Percentiles rank a stretch among this genome's conserved stretches.
Evolutionary conservation across 2,888 invertebrate genomes (phyloP).

Genomic region (Napeogenes inachia): DNA sequence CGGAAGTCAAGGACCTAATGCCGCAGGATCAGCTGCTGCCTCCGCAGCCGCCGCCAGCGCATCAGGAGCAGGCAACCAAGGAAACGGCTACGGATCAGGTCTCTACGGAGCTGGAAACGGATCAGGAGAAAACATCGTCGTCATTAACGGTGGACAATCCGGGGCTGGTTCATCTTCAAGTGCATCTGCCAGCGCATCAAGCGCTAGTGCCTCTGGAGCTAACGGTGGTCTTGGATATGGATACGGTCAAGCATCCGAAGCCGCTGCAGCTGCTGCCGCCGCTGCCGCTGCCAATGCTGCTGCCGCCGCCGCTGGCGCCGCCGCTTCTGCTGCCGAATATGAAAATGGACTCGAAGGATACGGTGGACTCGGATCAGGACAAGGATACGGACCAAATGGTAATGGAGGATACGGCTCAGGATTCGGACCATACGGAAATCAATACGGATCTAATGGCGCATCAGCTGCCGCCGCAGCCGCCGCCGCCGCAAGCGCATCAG

Average conservation of each 20-base stretch:
- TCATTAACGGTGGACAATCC: conserved; percentile 5
- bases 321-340: neutral
- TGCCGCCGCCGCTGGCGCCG: neutral
- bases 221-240: neutral
- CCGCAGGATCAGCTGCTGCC: neutral
- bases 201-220: conserved; percentile 8
- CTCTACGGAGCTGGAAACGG: neutral
- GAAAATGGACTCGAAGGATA: no score
- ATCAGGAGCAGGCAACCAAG: conserved; percentile 8
- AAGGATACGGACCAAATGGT: neutral
- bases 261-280: neutral
- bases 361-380: no score
- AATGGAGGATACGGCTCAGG: neutral
- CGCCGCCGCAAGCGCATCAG: conserved; percentile 2
- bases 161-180: conserved; percentile 6
- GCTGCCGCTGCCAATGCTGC: neutral
- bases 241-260: neutral
- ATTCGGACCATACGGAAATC: conserved; percentile 3
- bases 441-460: conserved; percentile 6
- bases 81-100: conserved; percentile 7
- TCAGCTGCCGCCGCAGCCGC: conserved; percentile 5
- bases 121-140: neutral
- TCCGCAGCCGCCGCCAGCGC: conserved; percentile 4
- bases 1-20: conserved; percentile 10
- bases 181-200: conserved; percentile 12